Percentiles rank a stretch among this genome's conserved stretches.
phyloP scores from a whole-genome alignment of 2,888 invertebrate species.

The Parnassius mnemosyne region DNA sequence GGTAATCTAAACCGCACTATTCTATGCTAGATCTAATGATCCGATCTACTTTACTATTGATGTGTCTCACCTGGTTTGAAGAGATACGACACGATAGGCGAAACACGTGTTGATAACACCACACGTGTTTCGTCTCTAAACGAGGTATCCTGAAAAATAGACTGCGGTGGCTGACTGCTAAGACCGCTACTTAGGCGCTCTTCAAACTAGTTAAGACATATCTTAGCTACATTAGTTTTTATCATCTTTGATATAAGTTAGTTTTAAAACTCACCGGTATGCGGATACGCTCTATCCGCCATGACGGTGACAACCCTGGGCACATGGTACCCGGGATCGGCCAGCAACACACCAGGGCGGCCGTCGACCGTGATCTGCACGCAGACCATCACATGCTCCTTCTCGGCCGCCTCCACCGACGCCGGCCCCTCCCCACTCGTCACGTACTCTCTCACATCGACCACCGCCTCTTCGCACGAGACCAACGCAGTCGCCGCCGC shows the following conservation, averaged over 20 bases:
- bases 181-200: too few species aligned
- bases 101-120: too few species aligned
- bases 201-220: too few species aligned
- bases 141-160: too few species aligned
- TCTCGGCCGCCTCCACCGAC: conserved; percentile 85
- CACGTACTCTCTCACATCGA: conserved; percentile 79
- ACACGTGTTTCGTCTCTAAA: too few species aligned
- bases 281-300: conserved; percentile 91
- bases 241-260: neutral
- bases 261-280: conserved; percentile 82
- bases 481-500: conserved; percentile 82
- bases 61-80: too few species aligned
- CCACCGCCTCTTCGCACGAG: conserved; percentile 93
- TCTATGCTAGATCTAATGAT: too few species aligned
- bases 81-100: too few species aligned
- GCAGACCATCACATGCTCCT: conserved; percentile 93
- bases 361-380: conserved; percentile 87
- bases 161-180: too few species aligned
- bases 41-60: too few species aligned
- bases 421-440: conserved; percentile 78
- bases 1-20: too few species aligned
- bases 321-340: conserved; percentile 96
- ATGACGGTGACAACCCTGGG: conserved; percentile 92
- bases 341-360: conserved; percentile 87
- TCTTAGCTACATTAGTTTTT: too few species aligned